phyloP scores from a whole-genome alignment of 2,888 invertebrate species.

The Ornithoptera alexandrae region DNA sequence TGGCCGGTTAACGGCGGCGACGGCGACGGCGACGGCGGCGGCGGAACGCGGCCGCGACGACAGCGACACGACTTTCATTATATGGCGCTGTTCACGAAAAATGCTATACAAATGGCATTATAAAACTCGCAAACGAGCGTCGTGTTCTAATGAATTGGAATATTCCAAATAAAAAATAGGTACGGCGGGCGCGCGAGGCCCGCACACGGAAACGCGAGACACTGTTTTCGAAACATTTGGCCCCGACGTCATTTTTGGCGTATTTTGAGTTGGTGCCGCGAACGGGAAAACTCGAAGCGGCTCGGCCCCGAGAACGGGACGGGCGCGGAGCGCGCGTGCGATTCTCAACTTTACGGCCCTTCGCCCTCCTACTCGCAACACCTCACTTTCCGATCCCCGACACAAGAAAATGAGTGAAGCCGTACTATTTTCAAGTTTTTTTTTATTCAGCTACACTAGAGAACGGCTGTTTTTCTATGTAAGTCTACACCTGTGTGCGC shows the following conservation, averaged over 20 bases:
- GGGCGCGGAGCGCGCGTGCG: constrained; percentile 46
- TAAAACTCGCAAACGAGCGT: constrained; percentile 68
- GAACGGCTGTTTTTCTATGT: constrained; percentile 77
- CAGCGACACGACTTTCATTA: constrained; percentile 66
- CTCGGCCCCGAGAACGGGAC: constrained; percentile 72
- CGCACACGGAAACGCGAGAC: constrained; percentile 71
- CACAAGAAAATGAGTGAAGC: constrained; percentile 61
- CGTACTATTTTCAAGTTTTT: constrained; percentile 77
- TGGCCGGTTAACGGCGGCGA: constrained; percentile 51
- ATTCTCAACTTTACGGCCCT: constrained; percentile 62
- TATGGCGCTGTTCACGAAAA: constrained; percentile 73
- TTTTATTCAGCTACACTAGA: constrained; percentile 66
- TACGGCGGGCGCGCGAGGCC: constrained; percentile 64
- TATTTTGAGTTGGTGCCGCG: constrained; percentile 77
- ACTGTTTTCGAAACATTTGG: constrained; percentile 78
- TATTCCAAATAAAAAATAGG: constrained; percentile 79
- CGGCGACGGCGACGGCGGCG: constrained; percentile 18
- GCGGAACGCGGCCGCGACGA: constrained; percentile 59
- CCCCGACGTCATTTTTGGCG: constrained; percentile 79
- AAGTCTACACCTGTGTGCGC: constrained; percentile 62
- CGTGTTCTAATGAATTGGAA: constrained; percentile 81
- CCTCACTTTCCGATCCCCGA: constrained; percentile 56
- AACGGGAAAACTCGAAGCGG: constrained; percentile 79
- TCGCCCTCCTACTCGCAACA: constrained; percentile 50
- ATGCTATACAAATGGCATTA: constrained; percentile 74